phyloP scores from a whole-genome alignment of 2,888 invertebrate genomes.

The Dermolepida albohirtum region DNA sequence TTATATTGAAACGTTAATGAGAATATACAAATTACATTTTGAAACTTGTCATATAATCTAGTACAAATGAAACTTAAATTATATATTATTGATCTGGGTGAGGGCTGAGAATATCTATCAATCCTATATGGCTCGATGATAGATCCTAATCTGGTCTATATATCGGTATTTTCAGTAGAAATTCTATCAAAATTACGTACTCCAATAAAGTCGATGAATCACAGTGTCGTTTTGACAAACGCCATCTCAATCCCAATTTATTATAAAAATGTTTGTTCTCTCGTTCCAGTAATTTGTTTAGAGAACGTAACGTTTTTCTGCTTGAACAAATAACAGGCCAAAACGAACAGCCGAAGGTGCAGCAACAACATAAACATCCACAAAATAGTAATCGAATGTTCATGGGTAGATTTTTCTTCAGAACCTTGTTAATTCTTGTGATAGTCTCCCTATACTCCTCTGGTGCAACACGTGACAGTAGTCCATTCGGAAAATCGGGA shows the following conservation, averaged over 20 bases:
- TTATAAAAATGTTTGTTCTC: conserved; percentile 96
- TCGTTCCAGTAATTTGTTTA: conserved; percentile 96
- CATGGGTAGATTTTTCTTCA: conserved; percentile 94
- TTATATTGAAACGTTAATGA: no score
- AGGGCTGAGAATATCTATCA: no score
- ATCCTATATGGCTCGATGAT: no score
- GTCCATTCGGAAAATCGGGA: conserved; percentile 91
- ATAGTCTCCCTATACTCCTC: conserved; percentile 97
- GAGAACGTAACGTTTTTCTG: conserved; percentile 90
- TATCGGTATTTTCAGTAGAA: conserved; percentile 95
- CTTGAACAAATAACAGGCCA: conserved; percentile 99
- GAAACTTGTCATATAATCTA: no score
- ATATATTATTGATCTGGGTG: no score
- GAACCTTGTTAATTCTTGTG: conserved; percentile 82
- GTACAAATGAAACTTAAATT: no score
- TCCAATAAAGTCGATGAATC: conserved; percentile 98
- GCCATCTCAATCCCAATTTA: conserved; percentile 94
- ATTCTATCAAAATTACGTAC: conserved; percentile 95
- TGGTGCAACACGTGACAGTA: conserved; percentile 95
- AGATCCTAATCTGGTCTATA: conserved; percentile 87
- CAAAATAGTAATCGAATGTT: conserved; percentile 99
- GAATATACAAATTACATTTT: no score
- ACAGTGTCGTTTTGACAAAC: conserved; percentile 93
- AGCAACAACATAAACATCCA: conserved; percentile 98
- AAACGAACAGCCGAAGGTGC: conserved; percentile 96